Percentiles rank a stretch among this genome's conserved stretches.
phyloP scores from a whole-genome alignment of 2,113 vertebrate species.

The Microcebus lehilahytsara region DNA sequence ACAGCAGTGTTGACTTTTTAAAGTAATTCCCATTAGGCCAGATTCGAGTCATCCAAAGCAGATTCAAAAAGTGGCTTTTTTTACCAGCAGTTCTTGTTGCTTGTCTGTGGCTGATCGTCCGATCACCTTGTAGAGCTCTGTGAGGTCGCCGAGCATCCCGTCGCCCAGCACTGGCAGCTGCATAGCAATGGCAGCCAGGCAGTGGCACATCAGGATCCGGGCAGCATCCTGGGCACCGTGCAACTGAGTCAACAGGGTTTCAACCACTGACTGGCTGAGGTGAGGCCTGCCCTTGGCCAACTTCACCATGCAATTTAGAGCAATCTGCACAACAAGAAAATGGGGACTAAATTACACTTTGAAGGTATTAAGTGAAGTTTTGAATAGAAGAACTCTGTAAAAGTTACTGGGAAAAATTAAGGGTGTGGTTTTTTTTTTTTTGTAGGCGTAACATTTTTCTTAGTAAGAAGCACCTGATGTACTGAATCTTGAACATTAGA shows the following conservation, averaged over 20 bases:
- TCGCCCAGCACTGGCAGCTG: slow-evolving; percentile 95
- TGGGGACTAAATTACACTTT: neutral
- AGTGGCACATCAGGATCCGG: slow-evolving; percentile 94
- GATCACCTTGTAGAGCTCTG: slow-evolving; percentile 94
- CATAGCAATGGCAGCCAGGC: slow-evolving; percentile 94
- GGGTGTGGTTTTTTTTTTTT: neutral
- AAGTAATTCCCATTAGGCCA: neutral
- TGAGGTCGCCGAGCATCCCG: slow-evolving; percentile 94
- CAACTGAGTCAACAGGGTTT: slow-evolving; percentile 93
- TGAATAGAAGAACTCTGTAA: neutral
- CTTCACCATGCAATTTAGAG: slow-evolving; percentile 93
- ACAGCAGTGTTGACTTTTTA: neutral
- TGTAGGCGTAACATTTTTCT: neutral
- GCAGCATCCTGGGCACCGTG: slow-evolving; percentile 91
- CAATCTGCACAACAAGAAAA: slow-evolving; percentile 85
- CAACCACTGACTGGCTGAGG: slow-evolving; percentile 93
- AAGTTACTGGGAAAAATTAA: neutral
- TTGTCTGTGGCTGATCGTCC: slow-evolving; percentile 91
- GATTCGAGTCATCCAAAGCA: neutral
- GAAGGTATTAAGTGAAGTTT: neutral
- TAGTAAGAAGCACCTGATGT: neutral
- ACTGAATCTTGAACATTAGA: neutral
- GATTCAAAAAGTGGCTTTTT: slow-evolving; percentile 67
- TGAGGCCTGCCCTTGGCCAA: slow-evolving; percentile 92
- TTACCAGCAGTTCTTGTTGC: slow-evolving; percentile 97